Evolutionary conservation across 2,113 vertebrate genomes (phyloP), one percentile per base, ranked within the genome.

Genomic region (Fulica atra): DNA sequence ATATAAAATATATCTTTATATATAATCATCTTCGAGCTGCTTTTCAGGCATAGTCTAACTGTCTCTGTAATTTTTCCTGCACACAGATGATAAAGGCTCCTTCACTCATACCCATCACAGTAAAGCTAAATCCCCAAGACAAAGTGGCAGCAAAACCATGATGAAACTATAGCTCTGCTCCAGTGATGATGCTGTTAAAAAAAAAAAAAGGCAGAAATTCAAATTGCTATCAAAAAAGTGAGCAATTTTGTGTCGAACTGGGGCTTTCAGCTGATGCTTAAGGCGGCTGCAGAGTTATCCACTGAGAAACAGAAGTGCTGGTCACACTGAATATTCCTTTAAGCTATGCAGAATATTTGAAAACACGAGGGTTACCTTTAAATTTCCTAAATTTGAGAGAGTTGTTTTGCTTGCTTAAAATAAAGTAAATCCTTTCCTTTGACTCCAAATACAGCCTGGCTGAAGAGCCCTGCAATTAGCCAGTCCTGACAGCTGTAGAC

Each of bases 271-370:
- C 26, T 78, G 54, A 70, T 3, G 16, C 29, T 44, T 76, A 51
- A 60, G 38, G 63, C 42, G 44, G 16, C 54, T 70, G 69, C 11
- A n/a, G 33, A 29, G 9, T 44, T 60, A 46, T 33, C 66, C 31
- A 69, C 10, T 0, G 5, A 69, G 38, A 54, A 76, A 59, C 9
- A 24, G 72, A 79, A 72, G 19, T 25, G 33, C 51, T 61, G 4
- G 2, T 54, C 40, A 69, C 40, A 12, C 23, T 29, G 38, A 95
- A 42, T 54, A 51, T n/a, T 91, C 51, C 56, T 53, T 84, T 28
- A 48, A 68, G 28, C 10, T 38, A 36, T 0, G 10, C 0, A 20
- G 35, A 56, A 24, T 14, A 68, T 79, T 64, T 56, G 11, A 15
- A 76, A 72, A 76, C 29, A 44, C 6, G 51, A 46, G 20, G 26